Evolutionary conservation across 2,797 vertebrate genomes (phyloP).

Genomic region (Telmatherina bonti): DNA sequence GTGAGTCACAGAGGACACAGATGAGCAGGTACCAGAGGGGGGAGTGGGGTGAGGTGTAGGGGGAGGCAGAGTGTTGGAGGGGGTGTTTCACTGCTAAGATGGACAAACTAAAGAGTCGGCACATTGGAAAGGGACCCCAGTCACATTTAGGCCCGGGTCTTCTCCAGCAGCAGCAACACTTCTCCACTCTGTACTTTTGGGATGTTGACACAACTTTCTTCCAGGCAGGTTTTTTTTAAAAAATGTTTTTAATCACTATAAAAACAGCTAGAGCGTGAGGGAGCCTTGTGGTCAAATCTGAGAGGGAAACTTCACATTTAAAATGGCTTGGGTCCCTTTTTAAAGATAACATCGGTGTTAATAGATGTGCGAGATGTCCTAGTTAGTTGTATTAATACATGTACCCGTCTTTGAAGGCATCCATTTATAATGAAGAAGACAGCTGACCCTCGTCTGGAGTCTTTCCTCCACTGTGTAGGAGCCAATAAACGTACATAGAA

Average conservation of each 20-base stretch:
- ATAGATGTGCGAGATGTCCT: slow-evolving; percentile 64
- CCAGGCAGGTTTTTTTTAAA: slow-evolving; percentile 1
- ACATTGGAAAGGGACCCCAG: slow-evolving; percentile 85
- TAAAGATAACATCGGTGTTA: slow-evolving; percentile 57
- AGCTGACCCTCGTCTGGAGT: slow-evolving; percentile 30
- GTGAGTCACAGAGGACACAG: slow-evolving; percentile 81
- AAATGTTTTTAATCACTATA: slow-evolving; percentile 8
- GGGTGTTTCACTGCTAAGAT: slow-evolving; percentile 77
- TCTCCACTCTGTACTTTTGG: slow-evolving; percentile 38
- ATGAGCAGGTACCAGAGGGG: slow-evolving; percentile 66
- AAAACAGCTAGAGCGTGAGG: slow-evolving; percentile 27
- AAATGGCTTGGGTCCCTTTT: slow-evolving; percentile 82
- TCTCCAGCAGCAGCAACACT: slow-evolving; percentile 32
- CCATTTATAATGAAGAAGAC: slow-evolving; percentile 58
- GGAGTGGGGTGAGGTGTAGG: slow-evolving; percentile 6
- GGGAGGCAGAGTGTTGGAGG: slow-evolving; percentile 36
- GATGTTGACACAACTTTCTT: slow-evolving; percentile 23
- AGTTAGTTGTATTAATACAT: slow-evolving; percentile 47
- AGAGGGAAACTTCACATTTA: slow-evolving; percentile 33
- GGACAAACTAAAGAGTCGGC: slow-evolving; percentile 77
- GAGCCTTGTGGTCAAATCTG: slow-evolving; percentile 19
- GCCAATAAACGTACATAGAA: neutral
- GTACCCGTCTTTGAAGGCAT: slow-evolving; percentile 45
- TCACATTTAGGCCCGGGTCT: slow-evolving; percentile 63
- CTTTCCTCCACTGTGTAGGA: slow-evolving; percentile 30